Base-by-base conservation (phyloP, 2,888 invertebrate genomes). In the Dryococelus australis region DNA sequence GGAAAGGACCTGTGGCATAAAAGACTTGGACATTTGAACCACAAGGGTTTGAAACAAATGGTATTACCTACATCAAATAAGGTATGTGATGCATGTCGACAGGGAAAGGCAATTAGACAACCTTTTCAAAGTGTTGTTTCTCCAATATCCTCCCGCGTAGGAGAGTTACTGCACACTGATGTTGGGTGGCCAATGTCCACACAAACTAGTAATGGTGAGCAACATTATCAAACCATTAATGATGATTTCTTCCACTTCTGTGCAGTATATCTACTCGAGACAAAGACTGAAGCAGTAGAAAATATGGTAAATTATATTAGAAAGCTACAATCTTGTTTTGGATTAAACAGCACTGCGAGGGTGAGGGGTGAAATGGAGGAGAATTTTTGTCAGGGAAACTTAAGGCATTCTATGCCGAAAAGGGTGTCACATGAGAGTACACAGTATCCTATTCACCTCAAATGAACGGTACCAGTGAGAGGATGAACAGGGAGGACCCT, bases 11-110 rank as follows among this genome's bases (percentile, higher is more conserved):
- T 65, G 65, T 2, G 20, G 65, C 65, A 65, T 65, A 65, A 65
- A 20, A 65, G 65, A 65, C 65, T 65, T 65, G 65, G 65, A 65
- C 65, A 65, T 24, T 65, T 65, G n/a, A 65, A 65, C 65, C 65
- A 8, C 16, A 65, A 65, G 65, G 65, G 65, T 24, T 65, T 65
- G n/a, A 65, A 16, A 65, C 65, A 65, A 65, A 16, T 65, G 65
- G 65, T 8, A 24, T 65, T 65, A 65, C 65, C 65, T n/a, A 24
- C n/a, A 8, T 65, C 65, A 16, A 65, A 24, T 65, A 24, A 4
- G 65, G 65, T 65, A 9, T 65, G 65, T 65, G 65, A 10, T 65
- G 65, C 65, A 16, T 65, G 65, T n/a, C 10, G 65, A 20, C 65
- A 65, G n/a, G 65, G n/a, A 65, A 65, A 65, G n/a, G 65, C 65